phyloP scores from a whole-genome alignment of 2,797 vertebrate genomes.

The Babyrousa celebensis region DNA sequence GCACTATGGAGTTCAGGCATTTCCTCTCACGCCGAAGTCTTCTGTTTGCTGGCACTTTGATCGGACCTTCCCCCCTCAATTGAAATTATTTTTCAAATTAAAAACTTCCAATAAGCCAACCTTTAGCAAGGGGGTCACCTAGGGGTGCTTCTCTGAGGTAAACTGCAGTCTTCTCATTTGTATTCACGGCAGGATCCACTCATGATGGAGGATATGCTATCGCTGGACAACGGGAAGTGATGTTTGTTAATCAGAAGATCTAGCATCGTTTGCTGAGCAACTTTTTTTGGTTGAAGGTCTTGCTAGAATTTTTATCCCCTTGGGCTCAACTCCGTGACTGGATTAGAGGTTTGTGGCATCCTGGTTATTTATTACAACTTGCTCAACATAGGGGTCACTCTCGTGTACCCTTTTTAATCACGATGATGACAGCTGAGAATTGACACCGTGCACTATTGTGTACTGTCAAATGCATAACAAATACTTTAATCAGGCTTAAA shows the following conservation, averaged over 20 bases:
- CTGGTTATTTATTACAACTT: slow-evolving; percentile 81
- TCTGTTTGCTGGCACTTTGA: slow-evolving; percentile 40
- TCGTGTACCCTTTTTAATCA: slow-evolving; percentile 83
- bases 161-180: slow-evolving; percentile 79
- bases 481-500: slow-evolving; percentile 79
- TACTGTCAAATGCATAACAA: slow-evolving; percentile 73
- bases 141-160: slow-evolving; percentile 78
- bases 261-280: slow-evolving; percentile 51
- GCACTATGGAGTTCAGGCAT: background rate
- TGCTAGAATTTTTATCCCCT: slow-evolving; percentile 54
- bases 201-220: slow-evolving; percentile 63
- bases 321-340: slow-evolving; percentile 75
- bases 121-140: slow-evolving; percentile 74
- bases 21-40: background rate
- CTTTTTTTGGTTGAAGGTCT: slow-evolving; percentile 75
- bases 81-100: slow-evolving; percentile 72
- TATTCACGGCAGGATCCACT: slow-evolving; percentile 77
- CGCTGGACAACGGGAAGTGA: slow-evolving; percentile 63
- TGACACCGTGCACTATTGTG: background rate
- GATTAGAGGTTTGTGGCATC: slow-evolving; percentile 63
- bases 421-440: slow-evolving; percentile 72
- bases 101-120: slow-evolving; percentile 79
- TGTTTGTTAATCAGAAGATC: slow-evolving; percentile 76
- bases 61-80: slow-evolving; percentile 57
- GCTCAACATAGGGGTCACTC: slow-evolving; percentile 63